Evolutionary conservation across 2,797 vertebrate species (phyloP), one percentile per base, ranked within the genome.

Genomic region (Gephyroberyx darwinii): DNA sequence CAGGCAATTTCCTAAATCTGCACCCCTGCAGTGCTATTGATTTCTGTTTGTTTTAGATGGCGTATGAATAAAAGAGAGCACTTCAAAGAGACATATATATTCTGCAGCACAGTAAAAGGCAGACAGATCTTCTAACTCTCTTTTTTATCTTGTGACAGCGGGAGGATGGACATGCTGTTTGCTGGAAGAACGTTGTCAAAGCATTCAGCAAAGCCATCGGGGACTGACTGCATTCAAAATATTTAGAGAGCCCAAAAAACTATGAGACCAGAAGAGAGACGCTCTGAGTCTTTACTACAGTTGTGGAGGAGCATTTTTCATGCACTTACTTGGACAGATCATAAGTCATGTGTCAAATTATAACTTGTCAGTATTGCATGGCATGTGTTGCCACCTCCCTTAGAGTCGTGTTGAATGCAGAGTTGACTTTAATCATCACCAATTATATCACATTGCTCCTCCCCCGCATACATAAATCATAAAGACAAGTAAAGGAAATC

Each of bases 1-100:
- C 20, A 20, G 37, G 5, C 57, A 60, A 76, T 75, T 68, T 74
- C 50, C 69, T 54, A 39, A 58, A 20, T 26, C 47, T 60, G 56
- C 53, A 62, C 78, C 75, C 61, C 41, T 43, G 52, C 74, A 30
- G 31, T 74, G 62, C 10, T 54, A 80, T 80, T 69, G 82, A 81
- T 87, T 61, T 68, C 68, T 73, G 39, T 59, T 45, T 82, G 81
- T 69, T 62, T 26, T 22, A 45, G 74, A 71, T 51, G 14, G 50
- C 62, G 73, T 70, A 53, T 81, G 69, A 82, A 80, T 57, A 78
- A 59, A 70, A 43, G 69, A 70, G 55, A 80, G 26, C 61, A 47
- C 70, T 71, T 62, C 60, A 57, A 50, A 41, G 53, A n/a, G 30
- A 31, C 6, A 4, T 41, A 39, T 55, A 16, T 55, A n/a, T n/a